Evolutionary conservation across 1,140 invertebrate species (phyloP).

Genomic region (Diachasma alloeum): DNA sequence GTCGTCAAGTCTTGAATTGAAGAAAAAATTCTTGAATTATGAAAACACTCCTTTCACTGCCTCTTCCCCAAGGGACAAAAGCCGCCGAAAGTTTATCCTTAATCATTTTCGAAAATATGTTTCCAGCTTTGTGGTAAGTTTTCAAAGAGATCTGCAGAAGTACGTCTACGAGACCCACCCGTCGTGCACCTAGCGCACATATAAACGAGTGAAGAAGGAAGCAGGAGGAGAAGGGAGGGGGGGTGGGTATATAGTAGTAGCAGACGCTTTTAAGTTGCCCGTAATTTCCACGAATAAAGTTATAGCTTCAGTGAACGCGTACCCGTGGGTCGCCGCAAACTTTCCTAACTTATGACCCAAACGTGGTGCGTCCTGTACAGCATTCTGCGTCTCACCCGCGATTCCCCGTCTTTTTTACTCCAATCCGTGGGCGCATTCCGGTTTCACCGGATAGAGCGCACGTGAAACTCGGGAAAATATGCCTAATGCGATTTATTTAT

Average conservation of each 20-base stretch:
- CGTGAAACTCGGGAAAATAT: not conserved
- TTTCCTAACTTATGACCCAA: constrained; percentile 24
- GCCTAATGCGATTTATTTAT: not conserved
- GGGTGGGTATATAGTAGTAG: constrained; percentile 29
- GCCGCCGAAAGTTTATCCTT: not conserved
- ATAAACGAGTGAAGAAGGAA: not conserved
- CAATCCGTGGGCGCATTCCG: not conserved
- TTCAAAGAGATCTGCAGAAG: not conserved
- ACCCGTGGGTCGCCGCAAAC: constrained; percentile 34
- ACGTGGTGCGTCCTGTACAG: constrained; percentile 17
- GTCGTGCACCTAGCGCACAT: constrained; percentile 5
- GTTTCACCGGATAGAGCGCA: not conserved
- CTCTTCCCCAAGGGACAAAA: not conserved
- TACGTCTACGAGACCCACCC: not conserved
- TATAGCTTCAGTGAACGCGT: constrained; percentile 29
- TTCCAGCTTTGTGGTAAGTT: not conserved
- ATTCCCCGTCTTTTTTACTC: constrained; percentile 31
- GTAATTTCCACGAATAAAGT: constrained; percentile 58
- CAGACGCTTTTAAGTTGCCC: constrained; percentile 55
- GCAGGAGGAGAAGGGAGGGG: no score
- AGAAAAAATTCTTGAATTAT: not conserved
- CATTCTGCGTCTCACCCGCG: not conserved
- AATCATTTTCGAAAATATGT: not conserved
- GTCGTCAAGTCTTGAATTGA: not conserved
- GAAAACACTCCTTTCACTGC: not conserved